These are phyloP conservation scores for Nephotettix cincticeps DNA, from an alignment of 1,140 invertebrate genomes.

Conservation along the genomic window DNA sequence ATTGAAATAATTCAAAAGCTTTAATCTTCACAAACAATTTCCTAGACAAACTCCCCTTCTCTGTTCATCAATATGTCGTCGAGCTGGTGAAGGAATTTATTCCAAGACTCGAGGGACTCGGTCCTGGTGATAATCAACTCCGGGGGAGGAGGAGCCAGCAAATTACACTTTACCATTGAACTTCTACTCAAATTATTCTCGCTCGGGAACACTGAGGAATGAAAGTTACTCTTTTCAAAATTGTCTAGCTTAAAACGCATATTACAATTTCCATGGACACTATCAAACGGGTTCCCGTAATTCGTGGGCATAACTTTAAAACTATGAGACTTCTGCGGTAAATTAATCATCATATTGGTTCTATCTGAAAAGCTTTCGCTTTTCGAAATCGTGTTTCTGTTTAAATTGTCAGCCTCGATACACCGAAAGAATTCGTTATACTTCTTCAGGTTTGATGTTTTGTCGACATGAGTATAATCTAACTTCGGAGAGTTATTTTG, in stretches of 20 bases:
- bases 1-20: too few species aligned
- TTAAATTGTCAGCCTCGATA: neutral
- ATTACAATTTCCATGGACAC: too few species aligned
- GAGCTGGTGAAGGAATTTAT: constrained; percentile 32
- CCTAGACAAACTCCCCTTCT: constrained; percentile 25
- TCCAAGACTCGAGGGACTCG: constrained; percentile 35
- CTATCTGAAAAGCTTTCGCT: neutral
- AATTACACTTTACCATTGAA: constrained; percentile 19
- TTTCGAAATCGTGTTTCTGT: neutral
- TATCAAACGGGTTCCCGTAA: too few species aligned
- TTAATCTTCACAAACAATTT: neutral
- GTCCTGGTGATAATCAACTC: constrained; percentile 27
- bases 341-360: neutral
- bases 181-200: neutral
- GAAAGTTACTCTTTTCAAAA: neutral
- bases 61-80: constrained; percentile 31
- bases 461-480: neutral
- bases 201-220: neutral
- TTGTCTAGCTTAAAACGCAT: neutral
- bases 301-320: neutral
- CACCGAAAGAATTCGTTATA: constrained; percentile 1
- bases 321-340: constrained; percentile 11
- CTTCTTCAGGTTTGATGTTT: neutral
- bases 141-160: constrained; percentile 31
- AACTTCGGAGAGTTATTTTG: neutral